Conservation (phyloP, 2,888 invertebrate genomes). For the Neelides folsomi region DNA sequence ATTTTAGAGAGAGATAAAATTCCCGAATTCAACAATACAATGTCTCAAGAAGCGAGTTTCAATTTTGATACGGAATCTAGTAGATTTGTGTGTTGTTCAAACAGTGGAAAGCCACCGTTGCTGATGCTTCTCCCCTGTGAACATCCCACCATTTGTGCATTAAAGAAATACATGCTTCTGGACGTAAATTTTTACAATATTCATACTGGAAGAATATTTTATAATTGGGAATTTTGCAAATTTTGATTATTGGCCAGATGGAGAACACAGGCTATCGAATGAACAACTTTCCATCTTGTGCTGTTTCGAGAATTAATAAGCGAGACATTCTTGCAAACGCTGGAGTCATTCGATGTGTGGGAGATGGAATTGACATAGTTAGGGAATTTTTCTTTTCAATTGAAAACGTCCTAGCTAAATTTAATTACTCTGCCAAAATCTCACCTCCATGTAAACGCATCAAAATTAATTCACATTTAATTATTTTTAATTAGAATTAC, state of each 20-base stretch:
- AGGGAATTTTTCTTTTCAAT: conserved; percentile 23
- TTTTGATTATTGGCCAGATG: conserved; percentile 11
- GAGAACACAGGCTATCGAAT: conserved; percentile 11
- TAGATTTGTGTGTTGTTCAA: conserved; percentile 19
- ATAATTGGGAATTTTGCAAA: not conserved
- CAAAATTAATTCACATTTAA: too few species aligned
- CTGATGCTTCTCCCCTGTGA: conserved; percentile 20
- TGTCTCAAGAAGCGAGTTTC: conserved; percentile 8
- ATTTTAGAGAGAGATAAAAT: too few species aligned
- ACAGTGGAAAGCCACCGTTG: conserved; percentile 13
- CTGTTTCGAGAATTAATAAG: too few species aligned
- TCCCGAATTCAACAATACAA: conserved; percentile 12
- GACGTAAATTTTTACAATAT: conserved; percentile 4
- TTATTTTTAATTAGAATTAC: too few species aligned
- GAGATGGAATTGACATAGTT: conserved; percentile 20
- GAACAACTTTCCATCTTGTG: too few species aligned
- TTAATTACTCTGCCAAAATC: too few species aligned
- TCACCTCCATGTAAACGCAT: too few species aligned
- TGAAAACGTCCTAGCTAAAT: too few species aligned
- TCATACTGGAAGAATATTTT: too few species aligned
- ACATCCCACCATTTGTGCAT: conserved; percentile 20
- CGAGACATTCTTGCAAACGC: not conserved
- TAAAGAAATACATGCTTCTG: conserved; percentile 17
- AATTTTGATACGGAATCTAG: conserved; percentile 8
- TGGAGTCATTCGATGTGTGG: conserved; percentile 20